A percentile compares a stretch with the other conserved stretches of the same genome.
Conservation (phyloP, 2,888 invertebrate genomes). For the Ochlodes sylvanus region DNA sequence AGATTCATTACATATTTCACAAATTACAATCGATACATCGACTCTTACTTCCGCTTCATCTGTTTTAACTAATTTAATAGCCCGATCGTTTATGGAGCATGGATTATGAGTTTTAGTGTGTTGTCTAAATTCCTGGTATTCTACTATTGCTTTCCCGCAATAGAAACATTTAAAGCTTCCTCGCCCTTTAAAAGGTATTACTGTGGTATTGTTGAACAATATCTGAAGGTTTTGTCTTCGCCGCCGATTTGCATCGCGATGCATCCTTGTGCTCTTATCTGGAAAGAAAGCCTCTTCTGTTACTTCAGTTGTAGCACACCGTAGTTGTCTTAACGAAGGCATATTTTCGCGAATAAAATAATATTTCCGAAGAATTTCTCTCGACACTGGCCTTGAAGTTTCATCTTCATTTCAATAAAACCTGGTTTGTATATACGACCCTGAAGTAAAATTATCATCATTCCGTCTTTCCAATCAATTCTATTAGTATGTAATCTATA, state of each 20-base stretch:
- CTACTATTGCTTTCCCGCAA: constrained; percentile 47
- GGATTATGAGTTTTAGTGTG: constrained; percentile 51
- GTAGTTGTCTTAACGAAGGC: background rate
- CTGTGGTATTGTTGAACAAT: constrained; percentile 50
- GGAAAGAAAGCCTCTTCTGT: constrained; percentile 53
- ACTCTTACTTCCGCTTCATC: constrained; percentile 68
- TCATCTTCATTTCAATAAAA: background rate
- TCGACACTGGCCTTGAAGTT: too few species aligned
- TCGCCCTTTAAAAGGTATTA: constrained; percentile 53
- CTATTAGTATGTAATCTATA: too few species aligned
- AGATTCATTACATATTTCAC: constrained; percentile 59
- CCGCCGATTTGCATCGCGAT: constrained; percentile 45
- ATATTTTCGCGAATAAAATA: background rate
- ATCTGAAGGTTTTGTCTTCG: constrained; percentile 49
- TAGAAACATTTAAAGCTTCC: constrained; percentile 48
- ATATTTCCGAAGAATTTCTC: background rate
- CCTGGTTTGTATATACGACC: too few species aligned
- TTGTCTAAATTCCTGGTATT: constrained; percentile 46
- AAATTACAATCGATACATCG: constrained; percentile 66
- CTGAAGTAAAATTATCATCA: too few species aligned
- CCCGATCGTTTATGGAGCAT: constrained; percentile 58
- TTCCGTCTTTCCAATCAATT: too few species aligned
- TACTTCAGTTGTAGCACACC: constrained; percentile 24
- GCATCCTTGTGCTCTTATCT: constrained; percentile 50
- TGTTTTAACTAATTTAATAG: constrained; percentile 61